These are phyloP conservation scores for Phymatocera aterrima DNA, from an alignment of 2,888 invertebrate species.

Conservation along the genomic window DNA sequence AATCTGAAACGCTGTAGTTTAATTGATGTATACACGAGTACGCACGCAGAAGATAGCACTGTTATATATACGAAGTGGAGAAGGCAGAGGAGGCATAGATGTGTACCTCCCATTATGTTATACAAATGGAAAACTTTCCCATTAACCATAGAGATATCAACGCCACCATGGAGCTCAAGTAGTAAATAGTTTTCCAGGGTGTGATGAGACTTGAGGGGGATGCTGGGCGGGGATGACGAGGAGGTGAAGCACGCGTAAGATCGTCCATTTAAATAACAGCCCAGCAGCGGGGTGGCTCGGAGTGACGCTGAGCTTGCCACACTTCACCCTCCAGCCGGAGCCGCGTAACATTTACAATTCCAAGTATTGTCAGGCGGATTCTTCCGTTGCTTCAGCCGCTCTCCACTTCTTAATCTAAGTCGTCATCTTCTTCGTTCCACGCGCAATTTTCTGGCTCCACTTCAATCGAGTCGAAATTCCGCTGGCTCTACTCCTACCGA, in stretches of 20 bases:
- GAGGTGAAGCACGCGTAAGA: constrained; percentile 36
- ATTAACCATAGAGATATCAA: neutral
- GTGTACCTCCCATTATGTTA: too few species aligned
- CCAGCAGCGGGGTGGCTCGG: constrained; percentile 4
- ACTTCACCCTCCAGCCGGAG: constrained; percentile 31
- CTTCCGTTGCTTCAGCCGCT: constrained; percentile 24
- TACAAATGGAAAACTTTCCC: neutral
- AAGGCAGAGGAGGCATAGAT: neutral
- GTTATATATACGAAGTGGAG: too few species aligned
- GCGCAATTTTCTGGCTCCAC: constrained; percentile 15
- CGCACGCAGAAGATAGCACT: neutral
- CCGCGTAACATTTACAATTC: constrained; percentile 39
- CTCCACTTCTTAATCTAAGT: constrained; percentile 33
- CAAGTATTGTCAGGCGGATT: constrained; percentile 35
- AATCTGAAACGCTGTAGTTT: neutral
- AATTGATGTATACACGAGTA: neutral
- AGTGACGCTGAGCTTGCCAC: constrained; percentile 25
- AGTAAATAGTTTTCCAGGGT: constrained; percentile 29
- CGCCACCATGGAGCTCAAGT: neutral
- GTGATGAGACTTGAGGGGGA: constrained; percentile 17
- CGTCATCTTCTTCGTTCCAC: constrained; percentile 34
- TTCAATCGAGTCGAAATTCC: constrained; percentile 37
- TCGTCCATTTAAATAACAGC: constrained; percentile 41
- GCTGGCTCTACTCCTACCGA: neutral
- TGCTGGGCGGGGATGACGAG: neutral